Base-by-base conservation (phyloP, 2,888 invertebrate species). In the Heliconius aoede region DNA sequence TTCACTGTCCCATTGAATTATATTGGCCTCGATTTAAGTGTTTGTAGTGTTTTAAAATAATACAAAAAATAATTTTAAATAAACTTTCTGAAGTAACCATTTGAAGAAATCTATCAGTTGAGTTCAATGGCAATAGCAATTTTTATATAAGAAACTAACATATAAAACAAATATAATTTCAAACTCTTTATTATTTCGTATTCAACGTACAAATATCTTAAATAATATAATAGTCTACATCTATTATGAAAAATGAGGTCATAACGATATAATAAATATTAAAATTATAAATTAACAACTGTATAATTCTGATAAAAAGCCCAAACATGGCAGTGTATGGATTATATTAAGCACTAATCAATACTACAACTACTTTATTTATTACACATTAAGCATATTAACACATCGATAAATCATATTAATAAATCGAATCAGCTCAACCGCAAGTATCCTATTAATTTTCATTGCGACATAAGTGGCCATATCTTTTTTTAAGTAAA, bases 281-380 rank as follows among this genome's bases (percentile, higher is more conserved):
- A 72, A 62, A 78, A 74, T 73, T 69, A 73, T 72, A 72, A 68
- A 51, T 46, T 76, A 78, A 76, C 73, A 79, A 72, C 46, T 60
- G 64, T 78, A 79, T 76, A 77, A 76, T 62, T 73, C 73, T 77
- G 73, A 77, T 72, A 65, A 78, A 78, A 79, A 76, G 68, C 72
- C 55, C 32, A 62, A 72, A 72, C 30, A 74, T 79, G 78, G 78
- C 79, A 78, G 79, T 79, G 79, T 76, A 58, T 61, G 60, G 74
- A 64, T 71, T 55, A 73, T 26, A 69, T 62, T 73, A 69, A 58
- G 64, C 58, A 28, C 28, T 69, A 30, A 74, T 13, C 51, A 62
- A 55, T 21, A 40, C 64, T 74, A 72, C 11, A 51, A 18, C 30
- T 69, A 69, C 24, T 36, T 28, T 65, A 55, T 11, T 55, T 55